Percentiles rank a stretch among this genome's conserved stretches.
phyloP scores from a whole-genome alignment of 2,888 invertebrate species.

The Hipparchia semele region DNA sequence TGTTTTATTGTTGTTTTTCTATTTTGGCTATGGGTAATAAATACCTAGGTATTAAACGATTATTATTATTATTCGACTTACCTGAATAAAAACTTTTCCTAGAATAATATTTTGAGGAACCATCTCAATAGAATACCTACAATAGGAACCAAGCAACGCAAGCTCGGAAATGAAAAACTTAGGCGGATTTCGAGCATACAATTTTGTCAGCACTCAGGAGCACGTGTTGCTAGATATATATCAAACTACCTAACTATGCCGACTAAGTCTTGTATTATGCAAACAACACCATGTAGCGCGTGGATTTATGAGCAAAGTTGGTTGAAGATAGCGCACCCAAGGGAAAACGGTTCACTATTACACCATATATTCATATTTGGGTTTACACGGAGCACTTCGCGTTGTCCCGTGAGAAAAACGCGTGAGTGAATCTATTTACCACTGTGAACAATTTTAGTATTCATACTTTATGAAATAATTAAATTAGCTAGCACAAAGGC shows the following conservation, averaged over 20 bases:
- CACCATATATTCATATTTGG: slow-evolving; percentile 77
- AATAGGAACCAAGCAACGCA: too few species aligned
- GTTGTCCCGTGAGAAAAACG: slow-evolving; percentile 44
- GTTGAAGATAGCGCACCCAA: slow-evolving; percentile 68
- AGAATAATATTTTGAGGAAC: too few species aligned
- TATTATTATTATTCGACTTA: too few species aligned
- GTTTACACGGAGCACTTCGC: slow-evolving; percentile 51
- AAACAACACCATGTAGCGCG: slow-evolving; percentile 81
- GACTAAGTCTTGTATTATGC: slow-evolving; percentile 80
- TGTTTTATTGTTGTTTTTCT: too few species aligned
- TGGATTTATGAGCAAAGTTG: slow-evolving; percentile 80
- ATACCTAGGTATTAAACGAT: too few species aligned
- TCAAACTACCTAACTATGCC: slow-evolving; percentile 73
- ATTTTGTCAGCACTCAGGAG: slow-evolving; percentile 43
- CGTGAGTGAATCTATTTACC: slow-evolving; percentile 53
- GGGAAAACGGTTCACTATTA: slow-evolving; percentile 61
- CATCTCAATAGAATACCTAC: too few species aligned
- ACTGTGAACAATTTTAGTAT: slow-evolving; percentile 1
- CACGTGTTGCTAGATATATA: slow-evolving; percentile 56
- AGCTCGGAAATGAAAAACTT: neutral
- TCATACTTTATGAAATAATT: neutral
- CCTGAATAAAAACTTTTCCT: too few species aligned
- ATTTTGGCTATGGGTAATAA: too few species aligned
- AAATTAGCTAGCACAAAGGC: too few species aligned
- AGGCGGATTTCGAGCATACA: slow-evolving; percentile 21